Percentiles rank a stretch among this genome's conserved stretches.
phyloP scores from a whole-genome alignment of 2,888 invertebrate species.

The Sceliomorpha sp. region DNA sequence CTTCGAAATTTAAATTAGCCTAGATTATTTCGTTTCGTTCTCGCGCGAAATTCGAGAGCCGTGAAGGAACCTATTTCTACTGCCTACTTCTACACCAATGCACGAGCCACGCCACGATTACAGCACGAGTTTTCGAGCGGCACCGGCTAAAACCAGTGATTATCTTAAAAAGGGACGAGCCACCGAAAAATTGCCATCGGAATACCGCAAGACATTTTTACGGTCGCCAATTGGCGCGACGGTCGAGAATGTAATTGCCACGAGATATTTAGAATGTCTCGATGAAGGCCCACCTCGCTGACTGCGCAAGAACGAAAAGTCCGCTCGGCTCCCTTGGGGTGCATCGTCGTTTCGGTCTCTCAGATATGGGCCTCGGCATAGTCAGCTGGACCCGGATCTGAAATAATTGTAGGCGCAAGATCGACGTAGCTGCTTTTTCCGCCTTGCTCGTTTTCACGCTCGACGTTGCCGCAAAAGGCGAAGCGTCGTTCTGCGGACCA shows the following conservation, averaged over 20 bases:
- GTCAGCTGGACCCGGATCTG: slow-evolving; percentile 12
- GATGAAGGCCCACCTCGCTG: slow-evolving; percentile 36
- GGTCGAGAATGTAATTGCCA: slow-evolving; percentile 68
- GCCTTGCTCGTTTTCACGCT: slow-evolving; percentile 64
- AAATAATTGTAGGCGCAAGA: slow-evolving; percentile 38
- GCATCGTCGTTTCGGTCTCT: slow-evolving; percentile 21
- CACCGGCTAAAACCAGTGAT: slow-evolving; percentile 61
- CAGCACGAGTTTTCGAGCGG: slow-evolving; percentile 54
- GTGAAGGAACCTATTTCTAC: slow-evolving; percentile 13
- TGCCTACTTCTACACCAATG: background rate
- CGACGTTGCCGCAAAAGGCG: slow-evolving; percentile 7
- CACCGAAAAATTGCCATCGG: slow-evolving; percentile 75
- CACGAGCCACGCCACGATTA: slow-evolving; percentile 22
- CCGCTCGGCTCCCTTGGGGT: slow-evolving; percentile 29
- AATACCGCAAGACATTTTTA: slow-evolving; percentile 59
- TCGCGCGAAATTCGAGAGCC: slow-evolving; percentile 34
- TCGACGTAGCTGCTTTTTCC: slow-evolving; percentile 62
- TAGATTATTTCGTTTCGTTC: slow-evolving; percentile 62
- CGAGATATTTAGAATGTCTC: slow-evolving; percentile 67
- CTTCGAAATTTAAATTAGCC: slow-evolving; percentile 73
- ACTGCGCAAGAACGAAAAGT: slow-evolving; percentile 38
- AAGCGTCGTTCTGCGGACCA: slow-evolving; percentile 10
- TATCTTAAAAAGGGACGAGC: slow-evolving; percentile 65
- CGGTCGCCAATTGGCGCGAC: slow-evolving; percentile 64
- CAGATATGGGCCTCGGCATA: slow-evolving; percentile 11